Conservation (phyloP, 2,113 vertebrate genomes). For the Pseudolaguvia tuberculata region DNA sequence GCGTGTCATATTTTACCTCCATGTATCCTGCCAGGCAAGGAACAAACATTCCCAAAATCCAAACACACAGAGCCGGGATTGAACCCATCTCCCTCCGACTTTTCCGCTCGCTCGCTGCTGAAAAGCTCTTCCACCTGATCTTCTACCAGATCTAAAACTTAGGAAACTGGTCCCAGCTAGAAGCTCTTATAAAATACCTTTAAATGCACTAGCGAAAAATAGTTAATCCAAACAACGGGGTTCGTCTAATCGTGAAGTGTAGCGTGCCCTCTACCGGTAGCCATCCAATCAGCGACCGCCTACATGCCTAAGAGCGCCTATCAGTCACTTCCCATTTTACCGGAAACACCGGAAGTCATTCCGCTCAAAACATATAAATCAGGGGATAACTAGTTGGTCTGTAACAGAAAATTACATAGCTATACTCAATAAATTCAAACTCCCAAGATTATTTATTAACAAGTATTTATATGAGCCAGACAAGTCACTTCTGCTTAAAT, state of each 20-base stretch:
- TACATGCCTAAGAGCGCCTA: background rate
- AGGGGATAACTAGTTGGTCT: no score
- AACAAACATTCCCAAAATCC: slow-evolving; percentile 68
- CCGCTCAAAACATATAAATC: no score
- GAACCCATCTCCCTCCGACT: slow-evolving; percentile 61
- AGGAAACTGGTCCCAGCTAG: no score
- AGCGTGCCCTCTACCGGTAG: slow-evolving; percentile 31
- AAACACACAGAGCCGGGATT: slow-evolving; percentile 61
- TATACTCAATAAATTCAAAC: no score
- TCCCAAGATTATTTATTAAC: no score
- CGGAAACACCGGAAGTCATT: background rate
- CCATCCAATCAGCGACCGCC: slow-evolving; percentile 15
- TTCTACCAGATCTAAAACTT: background rate
- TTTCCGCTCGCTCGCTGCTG: slow-evolving; percentile 34
- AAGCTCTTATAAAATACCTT: no score
- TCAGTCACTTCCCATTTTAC: background rate
- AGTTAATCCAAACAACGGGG: background rate
- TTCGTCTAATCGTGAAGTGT: slow-evolving; percentile 4
- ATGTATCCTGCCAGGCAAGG: slow-evolving; percentile 76
- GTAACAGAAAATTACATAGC: no score
- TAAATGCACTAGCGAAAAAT: background rate
- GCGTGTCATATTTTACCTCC: slow-evolving; percentile 67
- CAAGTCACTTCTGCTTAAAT: no score
- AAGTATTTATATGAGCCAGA: no score
- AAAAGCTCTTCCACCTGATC: slow-evolving; percentile 39